These are phyloP conservation scores for Hipposideros armiger DNA, from an alignment of 2,113 vertebrate genomes.

Conservation along the genomic window DNA sequence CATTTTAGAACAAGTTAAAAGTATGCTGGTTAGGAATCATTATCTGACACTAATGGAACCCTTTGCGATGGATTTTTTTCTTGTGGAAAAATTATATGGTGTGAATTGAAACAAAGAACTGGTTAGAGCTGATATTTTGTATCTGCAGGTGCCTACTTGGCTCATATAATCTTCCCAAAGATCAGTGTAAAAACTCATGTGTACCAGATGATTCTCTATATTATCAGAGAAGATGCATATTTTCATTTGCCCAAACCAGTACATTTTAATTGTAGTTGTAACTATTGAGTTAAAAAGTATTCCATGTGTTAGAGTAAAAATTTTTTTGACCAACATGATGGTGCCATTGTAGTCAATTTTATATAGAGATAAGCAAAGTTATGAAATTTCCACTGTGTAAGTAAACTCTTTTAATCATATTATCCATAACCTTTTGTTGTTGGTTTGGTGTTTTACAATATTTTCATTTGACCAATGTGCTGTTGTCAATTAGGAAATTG, in stretches of 20 bases:
- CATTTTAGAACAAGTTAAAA: slow-evolving; percentile 62
- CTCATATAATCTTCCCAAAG: background rate
- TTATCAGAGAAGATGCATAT: background rate
- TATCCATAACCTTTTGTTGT: background rate
- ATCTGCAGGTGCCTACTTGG: slow-evolving; percentile 25
- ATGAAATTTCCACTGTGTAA: background rate
- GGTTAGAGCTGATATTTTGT: slow-evolving; percentile 17
- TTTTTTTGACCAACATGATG: background rate
- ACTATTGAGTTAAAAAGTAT: background rate
- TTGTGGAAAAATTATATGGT: slow-evolving; percentile 71
- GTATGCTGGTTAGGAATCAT: slow-evolving; percentile 63
- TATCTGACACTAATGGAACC: slow-evolving; percentile 78
- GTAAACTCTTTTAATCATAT: background rate
- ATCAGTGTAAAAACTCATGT: background rate
- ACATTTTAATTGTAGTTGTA: background rate
- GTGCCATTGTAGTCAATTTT: background rate
- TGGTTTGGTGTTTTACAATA: background rate
- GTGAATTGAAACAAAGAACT: slow-evolving; percentile 63
- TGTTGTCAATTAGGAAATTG: background rate
- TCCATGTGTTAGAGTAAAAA: background rate
- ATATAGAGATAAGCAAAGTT: background rate
- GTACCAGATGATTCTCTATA: background rate
- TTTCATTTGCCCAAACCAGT: background rate
- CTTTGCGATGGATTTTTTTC: slow-evolving; percentile 50
- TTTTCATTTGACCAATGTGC: background rate